A percentile compares a stretch with the other conserved stretches of the same genome.
phyloP scores from a whole-genome alignment of 2,888 invertebrate species.

The Clistopyga incitator region DNA sequence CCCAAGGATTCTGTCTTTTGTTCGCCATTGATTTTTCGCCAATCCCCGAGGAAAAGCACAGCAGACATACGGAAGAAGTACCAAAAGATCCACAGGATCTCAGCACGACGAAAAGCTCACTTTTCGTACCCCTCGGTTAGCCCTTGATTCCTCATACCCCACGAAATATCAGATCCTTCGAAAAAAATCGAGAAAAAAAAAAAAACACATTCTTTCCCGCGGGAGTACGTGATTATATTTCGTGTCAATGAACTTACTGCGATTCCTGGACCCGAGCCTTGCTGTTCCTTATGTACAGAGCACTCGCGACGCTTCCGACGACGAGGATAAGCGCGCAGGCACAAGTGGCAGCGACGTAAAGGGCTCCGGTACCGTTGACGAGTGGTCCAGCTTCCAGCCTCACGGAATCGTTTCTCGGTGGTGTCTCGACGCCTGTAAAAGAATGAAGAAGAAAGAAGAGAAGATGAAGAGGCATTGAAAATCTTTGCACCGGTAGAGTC shows the following conservation, averaged over 20 bases:
- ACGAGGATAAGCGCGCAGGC: constrained; percentile 90
- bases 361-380: constrained; percentile 88
- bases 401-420: constrained; percentile 90
- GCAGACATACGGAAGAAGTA: constrained; percentile 14
- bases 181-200: background rate
- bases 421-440: constrained; percentile 84
- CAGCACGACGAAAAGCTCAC: constrained; percentile 25
- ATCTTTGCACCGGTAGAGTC: background rate
- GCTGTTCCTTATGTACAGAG: constrained; percentile 88
- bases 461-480: background rate
- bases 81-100: background rate
- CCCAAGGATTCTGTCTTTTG: constrained; percentile 54
- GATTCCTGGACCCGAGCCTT: constrained; percentile 89
- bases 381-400: constrained; percentile 89
- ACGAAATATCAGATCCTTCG: constrained; percentile 12
- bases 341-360: constrained; percentile 93
- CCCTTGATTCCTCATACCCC: constrained; percentile 17
- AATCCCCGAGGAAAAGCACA: constrained; percentile 9
- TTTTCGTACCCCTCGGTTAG: background rate
- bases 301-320: constrained; percentile 89
- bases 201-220: background rate
- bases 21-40: constrained; percentile 68
- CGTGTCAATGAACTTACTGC: constrained; percentile 85
- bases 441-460: constrained; percentile 34
- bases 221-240: background rate